Evolutionary conservation across 2,797 vertebrate species (phyloP), one percentile per base, ranked within the genome.

Genomic region (Neosalanx taihuensis): DNA sequence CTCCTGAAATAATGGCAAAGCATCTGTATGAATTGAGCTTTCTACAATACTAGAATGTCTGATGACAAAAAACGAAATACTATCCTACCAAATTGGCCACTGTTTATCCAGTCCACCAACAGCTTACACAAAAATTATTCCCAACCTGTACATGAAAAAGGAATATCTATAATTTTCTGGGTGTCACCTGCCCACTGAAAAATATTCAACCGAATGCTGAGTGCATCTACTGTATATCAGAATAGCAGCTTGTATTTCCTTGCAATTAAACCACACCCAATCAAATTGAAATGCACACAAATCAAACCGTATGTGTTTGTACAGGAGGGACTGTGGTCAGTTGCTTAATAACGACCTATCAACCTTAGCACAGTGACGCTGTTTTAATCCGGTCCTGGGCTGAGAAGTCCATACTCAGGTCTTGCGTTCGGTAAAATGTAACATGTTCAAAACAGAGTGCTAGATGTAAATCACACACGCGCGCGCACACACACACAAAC

Each of bases 371-470:
- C 63, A 62, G 57, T 17, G 29, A 58, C 17, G 41, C 58, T 30
- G 51, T 67, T 76, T 63, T 76, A 68, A 71, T 84, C 58, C 76
- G 71, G 71, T 53, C 64, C 72, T 75, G 86, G 78, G 61, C 68
- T 58, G 53, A 69, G 68, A 66, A 83, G 81, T 74, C 82, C 81
- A 63, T 76, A 78, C 74, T 76, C 51, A 67, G n/a, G 31, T 76
- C 75, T 72, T 79, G 74, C 41, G 69, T 70, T 74, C 79, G 80
- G 76, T 84, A 80, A 84, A 80, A 81, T 83, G 70, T 76, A 76
- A 84, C 75, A 79, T 82, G 72, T 81, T 85, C 83, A 79, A 73
- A 78, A 80, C 18, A 81, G 77, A 78, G 83, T 86, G 83, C 84
- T 81, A 86, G 80, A 85, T 78, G 80, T 68, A 60, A 31, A 67